Base-by-base conservation (phyloP, 2,797 vertebrate genomes). In the Chanos chanos region DNA sequence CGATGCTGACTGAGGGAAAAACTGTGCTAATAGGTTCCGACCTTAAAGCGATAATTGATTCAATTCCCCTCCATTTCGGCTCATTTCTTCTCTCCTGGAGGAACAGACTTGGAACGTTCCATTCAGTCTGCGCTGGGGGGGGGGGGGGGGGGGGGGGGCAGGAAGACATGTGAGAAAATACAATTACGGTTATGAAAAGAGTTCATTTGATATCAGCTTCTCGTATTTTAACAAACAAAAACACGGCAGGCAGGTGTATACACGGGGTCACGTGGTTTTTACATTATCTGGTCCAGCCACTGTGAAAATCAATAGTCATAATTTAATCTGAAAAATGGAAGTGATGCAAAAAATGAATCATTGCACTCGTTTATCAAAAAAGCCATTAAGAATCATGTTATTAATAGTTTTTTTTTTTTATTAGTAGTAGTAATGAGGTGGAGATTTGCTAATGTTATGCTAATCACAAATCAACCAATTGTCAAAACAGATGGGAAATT, bases 281-380 rank as follows among this genome's bases (percentile, higher is more conserved):
- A 40, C 27, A 66, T 59, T 70, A 41, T 27, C 18, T 41, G 47
- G 54, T 61, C 51, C 59, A 61, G 61, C 33, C 31, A 48, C n/a
- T n/a, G n/a, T 81, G 77, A 82, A 86, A 87, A 89, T 89, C 83
- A 85, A 85, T 86, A 85, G 68, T 78, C 82, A 81, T 88, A 70
- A 88, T 86, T 87, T 85, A 85, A 84, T 86, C 60, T 66, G 52
- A 84, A 77, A 75, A 82, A 79, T 67, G 71, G 80, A 77, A 78
- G 78, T 83, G 78, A 85, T 83, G 78, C 80, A 83, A 75, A 72
- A 71, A 77, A 78, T 75, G 75, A 79, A 74, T 77, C 64, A 43
- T 50, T 37, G 13, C 51, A 65, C 33, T 65, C 13, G 30, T 10
- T 54, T 37, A 65, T 71, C 65, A 81, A 83, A 75, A 73, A 76